Base-by-base conservation (phyloP, 2,113 vertebrate species). In the Sterrhoptilus dennistouni region DNA sequence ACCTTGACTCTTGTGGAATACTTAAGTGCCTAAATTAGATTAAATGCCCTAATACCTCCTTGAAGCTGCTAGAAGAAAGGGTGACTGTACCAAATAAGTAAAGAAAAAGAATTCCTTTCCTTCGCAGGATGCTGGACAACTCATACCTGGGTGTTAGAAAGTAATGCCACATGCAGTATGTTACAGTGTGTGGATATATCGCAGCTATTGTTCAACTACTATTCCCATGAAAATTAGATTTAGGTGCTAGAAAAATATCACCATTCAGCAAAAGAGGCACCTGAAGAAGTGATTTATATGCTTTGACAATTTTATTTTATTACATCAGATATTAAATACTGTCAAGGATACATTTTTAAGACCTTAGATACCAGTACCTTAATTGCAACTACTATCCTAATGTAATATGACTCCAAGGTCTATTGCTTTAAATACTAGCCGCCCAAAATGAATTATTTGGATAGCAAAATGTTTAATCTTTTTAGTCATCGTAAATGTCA, bases 391-490 rank as follows among this genome's bases (percentile, higher is more conserved):
- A 85, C 87, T 66, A 11, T 96, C 87, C 87, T 98, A 93, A 96
- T 63, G 97, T 96, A 94, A 92, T 68, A 70, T 52, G 68, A 87
- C 94, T 97, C 94, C 74, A 84, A 96, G 97, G 96, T 97, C 97
- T 98, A 96, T 97, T 97, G 94, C 96, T 97, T 98, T 97, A 98
- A 98, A 97, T 97, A 96, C 96, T 97, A 97, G 79, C 96, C 97
- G 77, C 92, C 97, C 90, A 95, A 90, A 96, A 91, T 97, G 77
- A 97, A 83, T 97, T 96, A 96, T 96, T 98, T 96, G 74, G 92
- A 83, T 96, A 97, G 92, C 84, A 92, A 96, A 96, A 97, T 96
- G 66, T 97, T 98, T 96, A 96, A 97, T 98, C 87, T 94, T 95
- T 95, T 96, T 91, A 84, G 93, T 97, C 87, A 78, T 93, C 38